A percentile compares a stretch with the other conserved stretches of the same genome.
Evolutionary conservation across 2,113 vertebrate species (phyloP).

Genomic region (Monarcha castaneiventris): DNA sequence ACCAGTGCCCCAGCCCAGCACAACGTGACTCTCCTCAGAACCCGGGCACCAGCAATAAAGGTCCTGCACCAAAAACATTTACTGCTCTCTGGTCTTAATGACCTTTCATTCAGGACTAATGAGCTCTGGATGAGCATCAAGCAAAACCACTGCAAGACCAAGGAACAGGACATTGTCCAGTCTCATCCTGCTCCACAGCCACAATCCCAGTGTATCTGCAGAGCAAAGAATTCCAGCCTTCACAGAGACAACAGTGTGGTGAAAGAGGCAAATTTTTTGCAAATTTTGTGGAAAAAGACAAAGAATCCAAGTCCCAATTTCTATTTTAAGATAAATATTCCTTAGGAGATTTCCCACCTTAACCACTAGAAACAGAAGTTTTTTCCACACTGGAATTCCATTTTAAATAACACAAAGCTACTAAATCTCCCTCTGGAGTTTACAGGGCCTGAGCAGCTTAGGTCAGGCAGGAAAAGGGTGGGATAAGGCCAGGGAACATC

Average conservation of each 20-base stretch:
- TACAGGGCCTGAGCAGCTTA: not conserved
- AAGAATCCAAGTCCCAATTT: not conserved
- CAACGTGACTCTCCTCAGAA: not conserved
- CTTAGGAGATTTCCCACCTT: not conserved
- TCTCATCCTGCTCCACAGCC: not conserved
- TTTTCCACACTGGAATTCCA: not conserved
- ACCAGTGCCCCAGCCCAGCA: not conserved
- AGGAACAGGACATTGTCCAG: not conserved
- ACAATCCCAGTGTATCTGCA: not conserved
- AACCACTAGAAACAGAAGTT: not conserved
- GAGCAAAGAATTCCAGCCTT: not conserved
- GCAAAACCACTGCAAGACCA: not conserved
- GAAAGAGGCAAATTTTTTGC: not conserved
- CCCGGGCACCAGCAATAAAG: not conserved
- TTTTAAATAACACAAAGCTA: not conserved
- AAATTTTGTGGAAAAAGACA: not conserved
- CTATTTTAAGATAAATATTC: not conserved
- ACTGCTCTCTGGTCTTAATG: not conserved
- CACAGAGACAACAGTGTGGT: not conserved
- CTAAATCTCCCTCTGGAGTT: not conserved
- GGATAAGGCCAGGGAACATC: not conserved
- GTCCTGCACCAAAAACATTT: not conserved
- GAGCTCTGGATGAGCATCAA: constrained; percentile 1
- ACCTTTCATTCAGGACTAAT: not conserved
- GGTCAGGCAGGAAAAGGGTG: not conserved